Evolutionary conservation across 2,113 vertebrate species (phyloP).

Genomic region (Takifugu flavidus): DNA sequence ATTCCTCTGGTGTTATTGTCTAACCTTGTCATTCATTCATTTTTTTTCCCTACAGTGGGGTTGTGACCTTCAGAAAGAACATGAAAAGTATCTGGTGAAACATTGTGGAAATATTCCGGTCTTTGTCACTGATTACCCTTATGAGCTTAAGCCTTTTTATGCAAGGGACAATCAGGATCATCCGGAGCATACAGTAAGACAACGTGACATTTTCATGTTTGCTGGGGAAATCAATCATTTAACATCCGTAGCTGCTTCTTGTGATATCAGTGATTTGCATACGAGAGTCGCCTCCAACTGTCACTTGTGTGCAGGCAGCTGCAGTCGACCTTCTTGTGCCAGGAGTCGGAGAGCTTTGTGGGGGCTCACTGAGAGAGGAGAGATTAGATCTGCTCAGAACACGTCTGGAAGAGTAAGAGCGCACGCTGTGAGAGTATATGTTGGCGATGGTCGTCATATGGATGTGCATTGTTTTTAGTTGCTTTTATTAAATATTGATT

Average conservation of each 20-base stretch:
- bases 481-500: no score
- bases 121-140: slow-evolving; percentile 91
- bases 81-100: slow-evolving; percentile 91
- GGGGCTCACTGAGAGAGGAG: slow-evolving; percentile 93
- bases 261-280: slow-evolving; percentile 38
- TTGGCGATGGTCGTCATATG: background rate
- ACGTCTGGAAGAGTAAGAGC: slow-evolving; percentile 80
- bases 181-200: slow-evolving; percentile 83
- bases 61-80: slow-evolving; percentile 88
- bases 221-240: slow-evolving; percentile 41
- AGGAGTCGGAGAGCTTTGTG: slow-evolving; percentile 89
- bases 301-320: slow-evolving; percentile 78
- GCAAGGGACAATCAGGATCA: slow-evolving; percentile 88
- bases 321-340: slow-evolving; percentile 95
- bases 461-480: background rate
- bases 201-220: slow-evolving; percentile 2
- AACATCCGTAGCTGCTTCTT: slow-evolving; percentile 13
- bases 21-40: no score
- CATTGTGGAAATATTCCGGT: slow-evolving; percentile 87
- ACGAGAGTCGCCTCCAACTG: slow-evolving; percentile 22
- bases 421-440: background rate
- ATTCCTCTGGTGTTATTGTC: no score
- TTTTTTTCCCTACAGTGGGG: slow-evolving; percentile 82
- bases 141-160: slow-evolving; percentile 93
- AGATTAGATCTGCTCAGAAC: slow-evolving; percentile 79